These are phyloP conservation scores for Troglohyphantes excavatus DNA, from an alignment of 2,888 invertebrate species.

Conservation along the genomic window DNA sequence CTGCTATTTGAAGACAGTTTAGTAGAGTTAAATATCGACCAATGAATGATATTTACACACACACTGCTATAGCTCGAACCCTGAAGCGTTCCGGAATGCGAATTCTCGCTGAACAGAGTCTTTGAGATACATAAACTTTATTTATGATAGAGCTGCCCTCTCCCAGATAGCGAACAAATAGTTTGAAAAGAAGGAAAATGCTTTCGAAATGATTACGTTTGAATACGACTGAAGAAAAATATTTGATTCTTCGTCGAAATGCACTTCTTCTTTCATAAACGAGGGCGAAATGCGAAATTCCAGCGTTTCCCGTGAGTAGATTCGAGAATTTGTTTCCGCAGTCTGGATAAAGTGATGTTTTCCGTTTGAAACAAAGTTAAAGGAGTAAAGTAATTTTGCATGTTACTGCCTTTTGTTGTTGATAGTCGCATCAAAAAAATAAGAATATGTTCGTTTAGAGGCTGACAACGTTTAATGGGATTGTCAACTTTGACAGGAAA, in stretches of 20 bases:
- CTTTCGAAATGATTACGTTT: slow-evolving; percentile 58
- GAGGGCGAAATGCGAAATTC: neutral
- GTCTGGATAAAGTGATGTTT: slow-evolving; percentile 24
- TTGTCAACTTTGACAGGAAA: no score
- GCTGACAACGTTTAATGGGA: neutral
- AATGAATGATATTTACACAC: slow-evolving; percentile 40
- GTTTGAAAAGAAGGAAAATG: slow-evolving; percentile 12
- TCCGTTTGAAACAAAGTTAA: neutral
- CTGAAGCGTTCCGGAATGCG: slow-evolving; percentile 10
- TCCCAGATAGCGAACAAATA: slow-evolving; percentile 28
- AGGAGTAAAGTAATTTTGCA: neutral
- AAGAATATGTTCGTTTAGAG: neutral
- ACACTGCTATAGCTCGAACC: slow-evolving; percentile 1
- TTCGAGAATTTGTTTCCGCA: slow-evolving; percentile 18
- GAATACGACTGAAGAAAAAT: slow-evolving; percentile 24
- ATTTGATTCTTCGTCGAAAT: slow-evolving; percentile 39
- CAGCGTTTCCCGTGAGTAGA: neutral
- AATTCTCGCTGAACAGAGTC: slow-evolving; percentile 2
- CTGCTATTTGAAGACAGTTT: slow-evolving; percentile 46
- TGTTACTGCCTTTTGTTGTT: neutral
- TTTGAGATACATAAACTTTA: slow-evolving; percentile 51
- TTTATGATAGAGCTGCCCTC: slow-evolving; percentile 58
- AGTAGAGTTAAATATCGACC: slow-evolving; percentile 53
- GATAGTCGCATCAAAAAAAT: neutral
- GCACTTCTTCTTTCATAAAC: slow-evolving; percentile 26